Evolutionary conservation across 2,888 invertebrate species (phyloP), one percentile per base, ranked within the genome.

Genomic region (Dynastes maya): DNA sequence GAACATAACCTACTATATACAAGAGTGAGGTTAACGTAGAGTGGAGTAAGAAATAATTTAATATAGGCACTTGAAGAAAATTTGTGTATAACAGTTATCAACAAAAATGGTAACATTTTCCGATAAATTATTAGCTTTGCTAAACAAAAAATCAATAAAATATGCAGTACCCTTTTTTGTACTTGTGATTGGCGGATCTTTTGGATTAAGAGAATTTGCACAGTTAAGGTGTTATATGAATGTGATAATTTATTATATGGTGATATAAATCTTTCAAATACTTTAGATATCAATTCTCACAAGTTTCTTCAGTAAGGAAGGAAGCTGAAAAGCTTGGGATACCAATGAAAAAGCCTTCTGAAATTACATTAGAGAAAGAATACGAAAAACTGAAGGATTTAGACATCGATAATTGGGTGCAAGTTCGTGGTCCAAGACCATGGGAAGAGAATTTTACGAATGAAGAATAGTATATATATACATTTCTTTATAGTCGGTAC

Each of bases 351-450:
- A 91, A 91, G 85, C 89, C 91, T 0, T 91, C 91, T 65, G 92
- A 94, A 85, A 93, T 94, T 0, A 94, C 95, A 0, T 86, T 96
- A 81, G 96, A 96, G 88, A 88, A 89, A 53, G 93, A 94, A 83
- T 96, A 91, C 89, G 94, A 95, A 82, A 94, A 94, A 88, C 90
- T 95, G 2, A 91, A 95, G 87, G 88, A 90, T 76, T 87, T 94
- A 55, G 94, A 97, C 86, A 92, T 95, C 82, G 94, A 96, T 81
- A 91, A 94, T 83, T 97, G 97, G 97, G 92, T 95, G 86, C 96
- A 97, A 85, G 92, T 93, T 82, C 90, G 97, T 83, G 96, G 96
- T 0, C 95, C 96, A 4, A 90, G 97, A 76, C 96, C 97, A 0
- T 97, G 96, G 96, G 97, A 97, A 85, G 91, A 92, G 81, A 85